Evolutionary conservation across 2,888 invertebrate species (phyloP), one percentile per base, ranked within the genome.

Genomic region (Acronicta leporina): DNA sequence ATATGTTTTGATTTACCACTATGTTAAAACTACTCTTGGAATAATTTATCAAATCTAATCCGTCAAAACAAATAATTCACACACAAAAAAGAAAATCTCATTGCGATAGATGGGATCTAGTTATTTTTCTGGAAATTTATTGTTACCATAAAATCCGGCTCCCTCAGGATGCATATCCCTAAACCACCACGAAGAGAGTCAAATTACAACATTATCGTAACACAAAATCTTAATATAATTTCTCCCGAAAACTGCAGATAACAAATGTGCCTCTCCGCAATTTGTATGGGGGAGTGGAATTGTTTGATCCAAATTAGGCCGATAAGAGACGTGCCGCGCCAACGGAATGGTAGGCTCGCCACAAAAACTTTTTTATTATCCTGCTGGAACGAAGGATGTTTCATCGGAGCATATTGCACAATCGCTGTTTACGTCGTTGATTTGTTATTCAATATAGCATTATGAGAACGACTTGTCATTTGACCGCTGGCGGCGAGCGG

Each of bases 141-240:
- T 86, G 87, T 86, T 87, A 89, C 87, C 88, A 85, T 88, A 87
- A 87, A 90, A 86, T 83, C 78, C 80, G 77, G 80, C 84, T 83
- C 89, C 87, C 87, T 82, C 66, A 78, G 82, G 86, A 81, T 81
- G 81, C 82, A 77, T 77, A 74, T 73, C 83, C 82, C 79, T 81
- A 80, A 68, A 76, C 80, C 73, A 77, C 79, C 74, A 81, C 77
- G 79, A 84, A 80, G 74, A 86, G 84, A 88, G 83, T 86, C 90
- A 90, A 91, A 91, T 89, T 89, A 89, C 87, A 89, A 86, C 86
- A 87, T 90, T 92, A 92, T 92, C 92, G 84, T 85, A 80, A 80
- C 81, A 87, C 87, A 87, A 88, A 86, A 92, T 92, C 92, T 92
- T 92, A 91, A 91, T 91, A 92, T 92, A 92, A 92, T 92, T 92